Percentiles rank a stretch among this genome's conserved stretches.
Evolutionary conservation across 30 jellyfish, hydroid and myxozoan species (phyloP).

Genomic region (Nemopilema nomurai): DNA sequence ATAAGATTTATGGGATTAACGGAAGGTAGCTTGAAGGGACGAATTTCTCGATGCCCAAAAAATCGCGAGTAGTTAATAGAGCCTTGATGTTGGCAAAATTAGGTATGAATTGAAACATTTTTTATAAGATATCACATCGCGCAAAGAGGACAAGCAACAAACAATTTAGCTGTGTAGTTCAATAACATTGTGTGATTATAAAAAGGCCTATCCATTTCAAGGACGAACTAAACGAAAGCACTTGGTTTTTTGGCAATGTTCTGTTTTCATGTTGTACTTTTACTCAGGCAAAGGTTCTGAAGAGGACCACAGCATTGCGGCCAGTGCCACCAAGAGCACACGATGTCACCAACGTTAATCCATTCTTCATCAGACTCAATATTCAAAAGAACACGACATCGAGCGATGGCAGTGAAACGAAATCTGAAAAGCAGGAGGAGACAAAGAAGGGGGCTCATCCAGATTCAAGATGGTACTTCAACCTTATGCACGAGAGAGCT

Average conservation of each 20-base stretch:
- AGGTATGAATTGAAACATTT: too few species aligned
- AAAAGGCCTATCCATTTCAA: too few species aligned
- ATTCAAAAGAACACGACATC: conserved; percentile 7
- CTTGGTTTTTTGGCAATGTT: background rate
- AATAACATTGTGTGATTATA: too few species aligned
- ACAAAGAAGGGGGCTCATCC: background rate
- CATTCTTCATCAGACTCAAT: conserved; percentile 34
- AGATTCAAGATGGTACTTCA: conserved; percentile 52
- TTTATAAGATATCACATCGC: too few species aligned
- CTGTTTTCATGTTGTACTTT: background rate
- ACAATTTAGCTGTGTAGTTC: too few species aligned
- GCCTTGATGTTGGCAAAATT: too few species aligned
- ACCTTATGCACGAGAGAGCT: conserved; percentile 51
- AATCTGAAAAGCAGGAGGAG: background rate
- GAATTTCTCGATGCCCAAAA: too few species aligned
- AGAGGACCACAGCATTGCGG: conserved; percentile 21
- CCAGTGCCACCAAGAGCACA: conserved; percentile 56
- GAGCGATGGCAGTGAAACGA: background rate
- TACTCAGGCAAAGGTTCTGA: conserved; percentile 10
- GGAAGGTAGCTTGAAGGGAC: too few species aligned
- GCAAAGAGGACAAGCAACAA: too few species aligned
- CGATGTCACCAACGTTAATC: conserved; percentile 21
- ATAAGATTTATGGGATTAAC: background rate
- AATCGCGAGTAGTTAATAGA: too few species aligned
- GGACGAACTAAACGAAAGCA: too few species aligned